Base-by-base conservation (phyloP, 2,888 invertebrate species). In the Caenorhabditis auriculariae region DNA sequence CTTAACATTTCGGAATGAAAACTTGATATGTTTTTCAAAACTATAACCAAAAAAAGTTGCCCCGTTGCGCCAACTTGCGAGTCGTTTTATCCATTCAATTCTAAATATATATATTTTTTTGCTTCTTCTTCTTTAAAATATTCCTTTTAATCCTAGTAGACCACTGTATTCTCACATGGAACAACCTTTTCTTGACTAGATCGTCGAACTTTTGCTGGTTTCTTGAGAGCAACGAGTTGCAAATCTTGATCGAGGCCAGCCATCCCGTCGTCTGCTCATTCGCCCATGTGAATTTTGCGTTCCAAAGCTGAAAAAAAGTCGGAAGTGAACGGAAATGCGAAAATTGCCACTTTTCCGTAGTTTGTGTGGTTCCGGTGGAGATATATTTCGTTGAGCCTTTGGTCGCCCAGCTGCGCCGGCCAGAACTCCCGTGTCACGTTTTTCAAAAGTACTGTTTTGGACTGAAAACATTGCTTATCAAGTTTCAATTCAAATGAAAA, bases 241-340 rank as follows among this genome's bases (percentile, higher is more conserved):
- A 81, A 4, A 81, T 65, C 24, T 70, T 65, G 24, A 74, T 60
- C 7, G 72, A 65, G 4, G 78, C 75, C 28, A 80, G 28, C 81
- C 81, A 81, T 4, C 69, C 74, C 24, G 72, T 68, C 6, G 61
- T 64, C 48, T 68, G 61, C 54, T 68, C 70, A 46, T 67, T 67
- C 17, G 57, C 60, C 23, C 49, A 53, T 4, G 41, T 32, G 23
- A 55, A 58, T 5, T 48, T 53, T 0, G 55, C 32, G 7, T 46
- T 19, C 69, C 69, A 69, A 6, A 69, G 37, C 69, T 69, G 39
- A 24, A 59, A 42, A 23, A 19, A 38, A 45, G 6, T 21, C 9
- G 23, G 6, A n/a, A 23, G 19, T 48, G 23, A 24, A 27, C 29
- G 26, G 44, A 32, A 27, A 21, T 37, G 28, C n/a, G 3, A 45